Conservation (phyloP, 2,888 invertebrate genomes). For the Byasa hedistus region DNA sequence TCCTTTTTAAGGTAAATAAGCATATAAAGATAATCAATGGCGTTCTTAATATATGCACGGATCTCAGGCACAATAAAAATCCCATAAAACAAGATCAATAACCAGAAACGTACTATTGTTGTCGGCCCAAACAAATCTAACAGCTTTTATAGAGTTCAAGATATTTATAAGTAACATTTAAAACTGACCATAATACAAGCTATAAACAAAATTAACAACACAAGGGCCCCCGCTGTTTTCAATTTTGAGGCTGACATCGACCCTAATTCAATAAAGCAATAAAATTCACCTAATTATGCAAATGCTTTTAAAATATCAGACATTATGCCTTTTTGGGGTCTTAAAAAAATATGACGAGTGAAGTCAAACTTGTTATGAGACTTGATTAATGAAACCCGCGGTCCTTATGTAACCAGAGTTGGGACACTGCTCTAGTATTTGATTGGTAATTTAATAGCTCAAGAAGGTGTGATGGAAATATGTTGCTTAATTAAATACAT, state of each 20-base stretch:
- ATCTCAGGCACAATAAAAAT: conserved; percentile 40
- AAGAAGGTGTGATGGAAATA: not conserved
- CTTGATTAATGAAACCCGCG: conserved; percentile 64
- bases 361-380: conserved; percentile 59
- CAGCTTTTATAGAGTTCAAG: conserved; percentile 70
- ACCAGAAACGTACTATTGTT: conserved; percentile 71
- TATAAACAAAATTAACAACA: conserved; percentile 81
- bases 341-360: conserved; percentile 68
- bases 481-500: not conserved
- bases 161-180: conserved; percentile 71
- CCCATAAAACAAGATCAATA: conserved; percentile 71
- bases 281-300: conserved; percentile 81
- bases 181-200: conserved; percentile 75
- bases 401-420: conserved; percentile 51
- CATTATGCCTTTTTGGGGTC: conserved; percentile 66
- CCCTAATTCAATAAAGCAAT: conserved; percentile 80
- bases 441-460: not conserved
- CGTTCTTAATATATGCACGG: conserved; percentile 37
- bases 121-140: conserved; percentile 64
- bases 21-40: conserved; percentile 42
- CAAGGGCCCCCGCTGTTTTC: conserved; percentile 75
- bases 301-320: conserved; percentile 74
- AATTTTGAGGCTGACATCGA: conserved; percentile 79
- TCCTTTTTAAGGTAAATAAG: conserved; percentile 3
- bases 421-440: conserved; percentile 33